Conservation (phyloP, 2,113 vertebrate genomes). For the Gasterosteus aculeatus region DNA sequence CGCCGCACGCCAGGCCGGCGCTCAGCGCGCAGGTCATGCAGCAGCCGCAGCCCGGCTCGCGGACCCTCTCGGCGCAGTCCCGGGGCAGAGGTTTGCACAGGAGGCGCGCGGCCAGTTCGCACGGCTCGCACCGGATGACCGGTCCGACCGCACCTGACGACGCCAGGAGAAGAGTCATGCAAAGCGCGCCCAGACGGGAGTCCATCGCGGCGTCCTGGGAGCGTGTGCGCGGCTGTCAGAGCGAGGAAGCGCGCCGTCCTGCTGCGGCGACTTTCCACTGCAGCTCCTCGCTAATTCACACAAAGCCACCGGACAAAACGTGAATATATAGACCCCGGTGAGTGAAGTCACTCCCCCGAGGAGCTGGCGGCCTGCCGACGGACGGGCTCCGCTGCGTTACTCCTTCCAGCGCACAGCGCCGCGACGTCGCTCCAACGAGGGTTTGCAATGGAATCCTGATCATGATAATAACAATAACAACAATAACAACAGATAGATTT, state of each 20-base stretch:
- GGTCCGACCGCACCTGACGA: constrained; percentile 81
- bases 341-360: constrained; percentile 87
- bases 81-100: constrained; percentile 85
- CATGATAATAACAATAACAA: not conserved
- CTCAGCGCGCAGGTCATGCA: constrained; percentile 90
- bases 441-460: not conserved
- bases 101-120: constrained; percentile 84
- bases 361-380: constrained; percentile 61
- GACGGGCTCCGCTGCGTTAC: constrained; percentile 51
- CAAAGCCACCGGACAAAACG: constrained; percentile 67
- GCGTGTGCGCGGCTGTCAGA: not conserved
- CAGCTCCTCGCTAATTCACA: constrained; percentile 74
- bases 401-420: not conserved
- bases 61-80: constrained; percentile 86
- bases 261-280: constrained; percentile 32
- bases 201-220: constrained; percentile 75
- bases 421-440: not conserved
- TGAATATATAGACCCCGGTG: constrained; percentile 85
- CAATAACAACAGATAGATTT: not conserved
- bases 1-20: constrained; percentile 85
- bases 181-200: constrained; percentile 76
- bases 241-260: constrained; percentile 39
- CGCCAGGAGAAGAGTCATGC: constrained; percentile 78
- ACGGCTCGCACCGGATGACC: constrained; percentile 90
- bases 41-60: constrained; percentile 93